These are phyloP conservation scores for Monochamus alternatus DNA, from an alignment of 2,888 invertebrate genomes.

Conservation along the genomic window DNA sequence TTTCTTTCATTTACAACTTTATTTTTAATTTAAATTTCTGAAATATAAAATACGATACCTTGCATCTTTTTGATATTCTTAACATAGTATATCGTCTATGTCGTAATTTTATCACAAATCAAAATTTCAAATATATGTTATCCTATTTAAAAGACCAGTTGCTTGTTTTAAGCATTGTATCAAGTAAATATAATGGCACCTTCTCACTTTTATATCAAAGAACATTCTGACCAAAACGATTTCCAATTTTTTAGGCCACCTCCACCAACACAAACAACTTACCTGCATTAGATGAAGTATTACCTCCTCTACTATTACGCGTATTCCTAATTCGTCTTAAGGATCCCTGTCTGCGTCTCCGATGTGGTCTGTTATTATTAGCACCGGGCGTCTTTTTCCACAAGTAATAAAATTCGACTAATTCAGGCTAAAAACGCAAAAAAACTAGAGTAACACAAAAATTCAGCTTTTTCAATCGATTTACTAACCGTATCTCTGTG, in stretches of 20 bases:
- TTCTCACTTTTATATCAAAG: constrained; percentile 33
- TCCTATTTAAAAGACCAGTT: no score
- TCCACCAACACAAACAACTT: constrained; percentile 58
- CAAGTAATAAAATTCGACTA: constrained; percentile 98
- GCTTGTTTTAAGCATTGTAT: not conserved
- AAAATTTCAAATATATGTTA: no score
- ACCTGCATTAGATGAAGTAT: constrained; percentile 70
- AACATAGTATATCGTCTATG: no score
- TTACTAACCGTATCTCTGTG: constrained; percentile 92
- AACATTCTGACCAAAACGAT: constrained; percentile 37
- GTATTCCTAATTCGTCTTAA: constrained; percentile 91
- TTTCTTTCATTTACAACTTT: not conserved
- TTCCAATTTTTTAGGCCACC: constrained; percentile 57
- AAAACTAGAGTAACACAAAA: no score
- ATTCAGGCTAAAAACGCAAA: constrained; percentile 79
- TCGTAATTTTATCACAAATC: no score
- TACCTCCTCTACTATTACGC: constrained; percentile 86
- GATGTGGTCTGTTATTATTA: constrained; percentile 95
- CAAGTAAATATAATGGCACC: constrained; percentile 27
- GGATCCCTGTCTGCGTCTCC: constrained; percentile 90
- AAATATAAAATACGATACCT: no score
- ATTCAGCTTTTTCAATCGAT: not conserved
- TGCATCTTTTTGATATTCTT: no score
- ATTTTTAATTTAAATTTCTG: not conserved
- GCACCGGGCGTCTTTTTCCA: constrained; percentile 99